Base-by-base conservation (phyloP, 2,888 invertebrate species). In the Sclerodermus sp. region DNA sequence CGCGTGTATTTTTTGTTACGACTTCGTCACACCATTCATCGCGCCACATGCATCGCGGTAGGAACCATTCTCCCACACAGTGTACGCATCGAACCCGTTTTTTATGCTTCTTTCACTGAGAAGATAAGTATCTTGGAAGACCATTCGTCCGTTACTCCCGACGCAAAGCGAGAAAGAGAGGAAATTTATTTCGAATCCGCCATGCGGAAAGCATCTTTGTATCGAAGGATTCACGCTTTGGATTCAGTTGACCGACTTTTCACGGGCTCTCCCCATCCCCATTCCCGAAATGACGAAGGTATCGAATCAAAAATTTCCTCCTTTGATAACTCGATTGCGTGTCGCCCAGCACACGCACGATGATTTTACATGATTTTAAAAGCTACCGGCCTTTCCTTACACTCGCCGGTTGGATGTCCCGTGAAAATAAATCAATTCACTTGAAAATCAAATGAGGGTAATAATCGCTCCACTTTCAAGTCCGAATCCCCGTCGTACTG, bases 201-300 rank as follows among this genome's bases (percentile, higher is more conserved):
- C 65, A 49, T 64, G 68, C 55, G 71, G 60, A 65, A 71, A 61
- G 49, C 57, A 51, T 60, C 61, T 60, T 63, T 67, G 57, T 55
- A 53, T 57, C 53, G 53, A 49, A 43, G 38, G 45, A 50, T 51
- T 52, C 45, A 43, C 52, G 56, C 59, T 64, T 51, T 59, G 45
- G 60, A 67, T 70, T 59, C 69, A 70, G 68, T 69, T 66, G 68
- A 69, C 67, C 67, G 71, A 71, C 63, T 73, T 72, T 68, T 58
- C 57, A 53, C 47, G 60, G 54, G 49, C 12, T 13, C 9, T n/a
- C n/a, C 30, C 8, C 30, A 10, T 10, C 10, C 30, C 30, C 4
- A 34, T 34, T 12, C 34, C 10, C 34, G 10, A 34, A 34, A 34
- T 23, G 23, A 23, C 23, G 23, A 23, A 23, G 23, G 23, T 23